Conservation (phyloP, 2,888 invertebrate genomes). For the Agrochola lychnidis region DNA sequence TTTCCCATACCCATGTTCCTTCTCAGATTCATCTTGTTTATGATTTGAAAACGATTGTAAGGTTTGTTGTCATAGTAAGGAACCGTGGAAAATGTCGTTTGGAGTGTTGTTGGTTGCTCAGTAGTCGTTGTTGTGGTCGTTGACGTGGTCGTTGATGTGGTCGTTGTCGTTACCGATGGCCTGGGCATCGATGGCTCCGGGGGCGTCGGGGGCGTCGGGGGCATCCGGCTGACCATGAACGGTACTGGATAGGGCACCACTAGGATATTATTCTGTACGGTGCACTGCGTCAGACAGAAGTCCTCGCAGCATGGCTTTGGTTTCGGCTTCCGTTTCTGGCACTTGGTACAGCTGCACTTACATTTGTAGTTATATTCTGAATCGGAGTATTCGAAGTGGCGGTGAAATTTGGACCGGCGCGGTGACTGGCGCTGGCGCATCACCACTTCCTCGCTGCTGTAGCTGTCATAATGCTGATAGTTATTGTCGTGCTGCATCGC, state of each 20-base stretch:
- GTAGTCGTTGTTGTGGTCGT: slow-evolving; percentile 9
- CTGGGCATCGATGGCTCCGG: not conserved
- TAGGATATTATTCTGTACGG: slow-evolving; percentile 41
- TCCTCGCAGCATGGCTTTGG: slow-evolving; percentile 34
- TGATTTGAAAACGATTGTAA: slow-evolving; percentile 38
- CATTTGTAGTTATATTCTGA: slow-evolving; percentile 29
- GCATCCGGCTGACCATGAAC: slow-evolving; percentile 22
- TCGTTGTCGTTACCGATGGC: not conserved
- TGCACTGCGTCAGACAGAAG: slow-evolving; percentile 34
- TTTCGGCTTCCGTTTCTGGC: slow-evolving; percentile 35
- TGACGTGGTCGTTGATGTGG: slow-evolving; percentile 9
- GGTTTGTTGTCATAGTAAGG: not conserved
- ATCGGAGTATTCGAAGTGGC: slow-evolving; percentile 38
- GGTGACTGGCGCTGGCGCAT: slow-evolving; percentile 15
- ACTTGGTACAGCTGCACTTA: slow-evolving; percentile 44
- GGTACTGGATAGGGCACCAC: slow-evolving; percentile 57
- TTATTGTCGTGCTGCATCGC: slow-evolving; percentile 16
- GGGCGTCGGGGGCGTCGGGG: not conserved
- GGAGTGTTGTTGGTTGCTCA: not conserved
- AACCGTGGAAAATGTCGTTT: slow-evolving; percentile 15
- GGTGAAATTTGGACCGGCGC: slow-evolving; percentile 2
- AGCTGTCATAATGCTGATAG: slow-evolving; percentile 36
- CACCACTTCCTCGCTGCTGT: slow-evolving; percentile 38
- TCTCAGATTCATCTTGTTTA: slow-evolving; percentile 27
- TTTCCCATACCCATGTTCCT: slow-evolving; percentile 30